Evolutionary conservation across 2,888 invertebrate genomes (phyloP).

Genomic region (Dicyrtomina minuta): DNA sequence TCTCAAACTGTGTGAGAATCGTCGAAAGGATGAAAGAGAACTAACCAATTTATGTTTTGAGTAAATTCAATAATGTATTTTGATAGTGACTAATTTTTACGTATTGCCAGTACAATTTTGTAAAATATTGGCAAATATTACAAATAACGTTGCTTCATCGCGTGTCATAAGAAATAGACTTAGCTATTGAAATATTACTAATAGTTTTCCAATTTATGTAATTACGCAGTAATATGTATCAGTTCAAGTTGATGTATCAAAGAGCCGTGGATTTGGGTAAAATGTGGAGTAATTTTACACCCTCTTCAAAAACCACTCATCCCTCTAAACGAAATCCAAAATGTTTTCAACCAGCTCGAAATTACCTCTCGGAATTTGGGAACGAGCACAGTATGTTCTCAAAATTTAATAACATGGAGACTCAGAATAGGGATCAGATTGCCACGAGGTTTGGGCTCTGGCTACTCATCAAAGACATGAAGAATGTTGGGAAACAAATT

Average conservation of each 20-base stretch:
- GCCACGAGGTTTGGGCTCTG: constrained; percentile 48
- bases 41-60: constrained; percentile 20
- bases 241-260: constrained; percentile 37
- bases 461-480: constrained; percentile 43
- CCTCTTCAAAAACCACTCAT: constrained; percentile 42
- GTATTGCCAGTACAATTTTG: no score
- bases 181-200: no score
- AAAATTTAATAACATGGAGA: constrained; percentile 24
- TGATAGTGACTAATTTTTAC: no score
- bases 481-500: constrained; percentile 30
- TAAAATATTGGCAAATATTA: no score
- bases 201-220: no score
- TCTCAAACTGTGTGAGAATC: not conserved
- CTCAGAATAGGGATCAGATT: constrained; percentile 39
- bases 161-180: no score
- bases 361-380: no score
- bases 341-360: no score
- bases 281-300: constrained; percentile 45
- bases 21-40: constrained; percentile 25
- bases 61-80: constrained; percentile 1
- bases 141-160: no score
- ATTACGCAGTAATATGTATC: no score
- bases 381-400: constrained; percentile 17
- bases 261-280: constrained; percentile 45
- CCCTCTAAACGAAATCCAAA: no score